Evolutionary conservation across 92 coral and sea anemone genomes (phyloP).

Genomic region (Meandrina meandrites): DNA sequence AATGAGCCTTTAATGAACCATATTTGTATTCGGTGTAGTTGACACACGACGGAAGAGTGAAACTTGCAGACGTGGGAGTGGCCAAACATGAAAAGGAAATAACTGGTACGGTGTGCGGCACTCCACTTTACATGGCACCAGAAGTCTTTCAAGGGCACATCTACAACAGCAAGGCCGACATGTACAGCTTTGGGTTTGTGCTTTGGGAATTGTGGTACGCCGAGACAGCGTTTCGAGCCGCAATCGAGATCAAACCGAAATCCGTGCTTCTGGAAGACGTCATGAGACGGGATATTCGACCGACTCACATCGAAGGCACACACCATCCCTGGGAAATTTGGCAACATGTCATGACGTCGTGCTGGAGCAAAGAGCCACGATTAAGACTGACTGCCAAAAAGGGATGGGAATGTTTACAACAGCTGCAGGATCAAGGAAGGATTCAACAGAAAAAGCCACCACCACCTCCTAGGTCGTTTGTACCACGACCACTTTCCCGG

Average conservation of each 20-base stretch:
- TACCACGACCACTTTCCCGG: background rate
- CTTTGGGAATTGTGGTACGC: slow-evolving; percentile 50
- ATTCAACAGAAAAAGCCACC: background rate
- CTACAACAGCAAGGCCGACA: slow-evolving; percentile 35
- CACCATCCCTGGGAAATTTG: background rate
- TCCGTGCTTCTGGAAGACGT: background rate
- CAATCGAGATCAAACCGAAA: background rate
- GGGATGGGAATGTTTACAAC: background rate
- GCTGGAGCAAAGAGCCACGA: slow-evolving; percentile 22
- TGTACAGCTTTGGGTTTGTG: slow-evolving; percentile 37
- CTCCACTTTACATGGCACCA: slow-evolving; percentile 28
- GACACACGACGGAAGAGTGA: slow-evolving; percentile 1
- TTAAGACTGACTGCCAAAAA: background rate
- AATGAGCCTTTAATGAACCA: too few relatives aligned
- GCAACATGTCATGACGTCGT: slow-evolving; percentile 14
- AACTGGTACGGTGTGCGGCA: slow-evolving; percentile 27
- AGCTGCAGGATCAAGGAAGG: background rate
- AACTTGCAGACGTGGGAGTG: slow-evolving; percentile 39
- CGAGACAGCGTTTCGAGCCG: slow-evolving; percentile 13
- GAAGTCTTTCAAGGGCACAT: slow-evolving; percentile 22
- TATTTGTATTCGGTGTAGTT: slow-evolving; percentile 9
- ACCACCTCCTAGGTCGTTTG: background rate
- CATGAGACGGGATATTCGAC: slow-evolving; percentile 15
- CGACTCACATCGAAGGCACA: slow-evolving; percentile 5
- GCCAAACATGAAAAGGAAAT: slow-evolving; percentile 27